Percentiles rank a stretch among this genome's conserved stretches.
Evolutionary conservation across 2,888 invertebrate genomes (phyloP).

Genomic region (Philaethria dido): DNA sequence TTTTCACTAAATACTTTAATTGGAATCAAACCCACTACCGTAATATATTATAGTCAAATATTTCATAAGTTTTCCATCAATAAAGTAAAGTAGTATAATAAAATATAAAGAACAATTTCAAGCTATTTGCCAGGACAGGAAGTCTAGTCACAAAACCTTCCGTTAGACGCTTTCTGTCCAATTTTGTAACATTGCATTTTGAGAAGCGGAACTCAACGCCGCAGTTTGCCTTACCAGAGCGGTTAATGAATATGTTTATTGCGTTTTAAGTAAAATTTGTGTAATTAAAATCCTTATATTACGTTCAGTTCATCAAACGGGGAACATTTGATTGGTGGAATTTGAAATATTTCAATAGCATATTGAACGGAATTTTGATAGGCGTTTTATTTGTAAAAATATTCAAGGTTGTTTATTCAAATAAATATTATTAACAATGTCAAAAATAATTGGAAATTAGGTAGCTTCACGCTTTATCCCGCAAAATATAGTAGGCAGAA

Average conservation of each 20-base stretch:
- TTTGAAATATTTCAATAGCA: slow-evolving; percentile 2
- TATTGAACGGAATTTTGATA: slow-evolving; percentile 11
- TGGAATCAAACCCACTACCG: no score
- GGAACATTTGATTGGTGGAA: slow-evolving; percentile 10
- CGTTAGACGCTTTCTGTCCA: neutral
- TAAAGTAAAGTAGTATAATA: no score
- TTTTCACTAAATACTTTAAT: no score
- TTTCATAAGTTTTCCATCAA: no score
- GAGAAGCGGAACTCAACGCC: neutral
- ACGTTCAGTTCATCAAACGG: neutral
- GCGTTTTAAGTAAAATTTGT: neutral
- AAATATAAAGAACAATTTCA: no score
- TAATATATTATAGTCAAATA: no score
- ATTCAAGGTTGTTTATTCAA: neutral
- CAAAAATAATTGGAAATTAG: neutral
- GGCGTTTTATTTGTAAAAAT: neutral
- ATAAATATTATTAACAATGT: neutral
- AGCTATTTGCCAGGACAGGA: no score
- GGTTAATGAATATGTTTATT: no score
- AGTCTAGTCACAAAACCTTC: no score
- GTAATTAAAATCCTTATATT: slow-evolving; percentile 11
- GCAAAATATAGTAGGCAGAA: no score
- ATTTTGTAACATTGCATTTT: no score
- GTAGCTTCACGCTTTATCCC: no score
- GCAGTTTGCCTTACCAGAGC: neutral